These are phyloP conservation scores for Emys orbicularis DNA, from an alignment of 2,797 vertebrate species.

Conservation along the genomic window DNA sequence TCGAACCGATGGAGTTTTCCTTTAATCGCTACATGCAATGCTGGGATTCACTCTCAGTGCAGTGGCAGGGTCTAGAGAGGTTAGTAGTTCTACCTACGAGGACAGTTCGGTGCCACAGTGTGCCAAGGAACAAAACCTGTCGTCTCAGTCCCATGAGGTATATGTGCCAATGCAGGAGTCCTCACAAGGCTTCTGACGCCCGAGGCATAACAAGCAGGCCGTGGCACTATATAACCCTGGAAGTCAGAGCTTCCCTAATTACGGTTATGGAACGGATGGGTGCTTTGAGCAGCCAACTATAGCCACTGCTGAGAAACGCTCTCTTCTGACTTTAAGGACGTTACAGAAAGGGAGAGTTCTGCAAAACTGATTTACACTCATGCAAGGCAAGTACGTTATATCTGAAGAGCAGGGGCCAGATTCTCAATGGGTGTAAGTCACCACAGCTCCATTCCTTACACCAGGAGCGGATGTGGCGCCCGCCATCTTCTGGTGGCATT, in stretches of 20 bases:
- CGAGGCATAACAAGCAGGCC: neutral
- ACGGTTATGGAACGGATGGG: neutral
- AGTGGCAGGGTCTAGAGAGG: neutral
- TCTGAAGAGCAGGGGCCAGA: neutral
- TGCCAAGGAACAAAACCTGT: neutral
- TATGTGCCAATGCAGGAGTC: neutral
- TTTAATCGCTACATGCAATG: neutral
- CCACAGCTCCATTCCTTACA: neutral
- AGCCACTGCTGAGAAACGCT: neutral
- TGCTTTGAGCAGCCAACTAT: neutral
- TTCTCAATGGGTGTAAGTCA: neutral
- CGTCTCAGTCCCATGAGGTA: neutral
- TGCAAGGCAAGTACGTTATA: neutral
- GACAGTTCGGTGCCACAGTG: neutral
- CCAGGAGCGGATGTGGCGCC: neutral
- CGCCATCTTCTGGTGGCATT: too few relatives aligned
- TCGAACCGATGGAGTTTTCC: neutral
- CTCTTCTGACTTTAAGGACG: neutral
- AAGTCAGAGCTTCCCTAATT: neutral
- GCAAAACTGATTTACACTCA: neutral
- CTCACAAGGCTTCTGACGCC: neutral
- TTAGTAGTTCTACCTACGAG: neutral
- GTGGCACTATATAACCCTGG: neutral
- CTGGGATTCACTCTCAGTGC: rapidly evolving
- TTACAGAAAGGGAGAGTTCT: neutral